Conservation (phyloP, 2,888 invertebrate genomes). For the Pomacea canaliculata region DNA sequence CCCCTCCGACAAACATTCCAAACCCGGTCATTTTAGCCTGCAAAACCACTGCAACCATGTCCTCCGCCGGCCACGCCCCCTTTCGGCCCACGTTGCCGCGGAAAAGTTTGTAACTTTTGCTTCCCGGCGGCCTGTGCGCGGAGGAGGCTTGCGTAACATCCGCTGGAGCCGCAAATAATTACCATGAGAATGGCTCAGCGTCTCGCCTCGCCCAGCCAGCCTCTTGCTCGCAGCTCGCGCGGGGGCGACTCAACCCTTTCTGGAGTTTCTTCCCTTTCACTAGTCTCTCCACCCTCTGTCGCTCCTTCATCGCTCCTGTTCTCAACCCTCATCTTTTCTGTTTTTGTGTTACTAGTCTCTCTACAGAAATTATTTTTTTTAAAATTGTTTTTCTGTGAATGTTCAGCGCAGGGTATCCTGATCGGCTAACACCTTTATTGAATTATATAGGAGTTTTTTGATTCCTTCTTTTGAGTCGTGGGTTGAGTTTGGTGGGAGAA, state of each 20-base stretch:
- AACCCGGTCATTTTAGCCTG: slow-evolving; percentile 13
- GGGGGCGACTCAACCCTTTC: neutral
- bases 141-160: slow-evolving; percentile 25
- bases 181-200: slow-evolving; percentile 16
- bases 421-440: too few species aligned
- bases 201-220: neutral
- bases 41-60: neutral
- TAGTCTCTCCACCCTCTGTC: too few species aligned
- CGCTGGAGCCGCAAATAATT: slow-evolving; percentile 16
- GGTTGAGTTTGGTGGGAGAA: too few species aligned
- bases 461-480: too few species aligned
- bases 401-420: too few species aligned
- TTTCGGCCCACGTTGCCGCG: slow-evolving; percentile 7
- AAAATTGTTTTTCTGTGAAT: too few species aligned
- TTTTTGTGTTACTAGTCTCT: too few species aligned
- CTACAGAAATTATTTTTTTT: too few species aligned
- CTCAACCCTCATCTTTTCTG: too few species aligned
- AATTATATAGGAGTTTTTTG: too few species aligned
- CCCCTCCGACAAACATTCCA: neutral
- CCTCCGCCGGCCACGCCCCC: slow-evolving; percentile 22
- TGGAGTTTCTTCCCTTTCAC: neutral
- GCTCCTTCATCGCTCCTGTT: too few species aligned
- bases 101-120: slow-evolving; percentile 22
- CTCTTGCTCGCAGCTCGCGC: neutral
- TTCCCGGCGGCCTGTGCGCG: slow-evolving; percentile 23